phyloP scores from a whole-genome alignment of 2,797 vertebrate genomes.

The Hephaestus fuliginosus region DNA sequence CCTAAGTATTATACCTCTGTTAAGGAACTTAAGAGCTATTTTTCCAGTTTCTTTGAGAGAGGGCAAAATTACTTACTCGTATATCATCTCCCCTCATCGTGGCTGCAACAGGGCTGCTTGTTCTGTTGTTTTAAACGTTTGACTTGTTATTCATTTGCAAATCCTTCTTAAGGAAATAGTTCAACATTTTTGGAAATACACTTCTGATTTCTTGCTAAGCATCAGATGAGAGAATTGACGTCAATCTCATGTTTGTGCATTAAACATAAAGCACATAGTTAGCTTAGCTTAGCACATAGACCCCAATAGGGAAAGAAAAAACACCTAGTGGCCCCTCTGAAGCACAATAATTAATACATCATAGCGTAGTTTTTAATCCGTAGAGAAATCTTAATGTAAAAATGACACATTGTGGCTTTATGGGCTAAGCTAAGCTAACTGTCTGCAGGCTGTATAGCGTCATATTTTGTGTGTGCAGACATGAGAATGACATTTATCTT shows the following conservation, averaged over 20 bases:
- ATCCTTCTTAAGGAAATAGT: conserved; percentile 6
- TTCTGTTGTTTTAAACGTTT: conserved; percentile 28
- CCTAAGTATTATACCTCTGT: conserved; percentile 42
- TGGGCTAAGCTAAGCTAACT: conserved; percentile 8
- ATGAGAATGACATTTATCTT: background rate
- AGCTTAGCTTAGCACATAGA: conserved; percentile 11
- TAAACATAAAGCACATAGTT: conserved; percentile 2
- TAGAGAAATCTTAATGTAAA: background rate
- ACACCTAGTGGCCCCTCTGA: background rate
- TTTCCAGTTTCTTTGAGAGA: conserved; percentile 24
- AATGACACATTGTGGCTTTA: background rate
- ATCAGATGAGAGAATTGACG: conserved; percentile 4
- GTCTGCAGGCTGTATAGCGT: conserved; percentile 7
- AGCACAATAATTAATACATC: background rate
- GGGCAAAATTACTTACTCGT: conserved; percentile 8
- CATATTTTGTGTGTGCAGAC: background rate
- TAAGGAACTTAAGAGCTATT: conserved; percentile 6
- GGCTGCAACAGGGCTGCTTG: conserved; percentile 16
- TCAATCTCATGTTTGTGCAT: background rate
- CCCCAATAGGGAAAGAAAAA: background rate
- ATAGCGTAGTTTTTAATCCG: background rate
- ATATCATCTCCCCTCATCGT: conserved; percentile 12
- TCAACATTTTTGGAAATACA: conserved; percentile 1
- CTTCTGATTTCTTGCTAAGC: background rate
- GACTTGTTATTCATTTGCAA: conserved; percentile 11